Evolutionary conservation across 2,113 vertebrate genomes (phyloP).

Genomic region (Laticauda colubrina): DNA sequence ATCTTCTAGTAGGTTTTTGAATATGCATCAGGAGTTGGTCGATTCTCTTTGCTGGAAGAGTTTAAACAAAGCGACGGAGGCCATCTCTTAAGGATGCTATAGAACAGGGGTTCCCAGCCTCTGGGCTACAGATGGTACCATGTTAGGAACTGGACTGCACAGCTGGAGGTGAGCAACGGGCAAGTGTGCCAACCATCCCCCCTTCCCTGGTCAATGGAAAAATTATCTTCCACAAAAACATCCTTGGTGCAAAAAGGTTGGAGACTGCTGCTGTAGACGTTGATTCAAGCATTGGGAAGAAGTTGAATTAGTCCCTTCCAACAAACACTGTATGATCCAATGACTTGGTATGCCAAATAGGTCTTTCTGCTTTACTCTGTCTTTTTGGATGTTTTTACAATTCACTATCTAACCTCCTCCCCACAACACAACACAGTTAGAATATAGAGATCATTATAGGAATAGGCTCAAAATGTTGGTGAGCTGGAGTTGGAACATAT

Average conservation of each 20-base stretch:
- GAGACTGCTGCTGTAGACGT: neutral
- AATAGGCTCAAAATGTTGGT: neutral
- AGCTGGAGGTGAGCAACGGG: neutral
- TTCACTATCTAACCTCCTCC: neutral
- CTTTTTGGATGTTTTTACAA: neutral
- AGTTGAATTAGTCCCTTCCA: neutral
- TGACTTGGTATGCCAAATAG: neutral
- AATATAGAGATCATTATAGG: neutral
- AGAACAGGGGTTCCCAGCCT: too few relatives aligned
- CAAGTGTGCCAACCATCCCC: neutral
- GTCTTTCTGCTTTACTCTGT: neutral
- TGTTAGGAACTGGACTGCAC: too few relatives aligned
- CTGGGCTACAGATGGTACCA: too few relatives aligned
- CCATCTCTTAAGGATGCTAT: neutral
- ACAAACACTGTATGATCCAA: neutral
- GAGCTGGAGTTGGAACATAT: neutral
- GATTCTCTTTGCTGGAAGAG: neutral
- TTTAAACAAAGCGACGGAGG: neutral
- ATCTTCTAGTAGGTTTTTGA: neutral
- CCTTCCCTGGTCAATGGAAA: neutral
- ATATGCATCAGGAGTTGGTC: neutral
- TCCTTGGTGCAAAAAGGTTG: neutral
- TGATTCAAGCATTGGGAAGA: neutral
- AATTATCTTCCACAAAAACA: neutral
- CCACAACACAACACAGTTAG: neutral